Base-by-base conservation (phyloP, 2,888 invertebrate species). In the Lasioglossum leucozonium region DNA sequence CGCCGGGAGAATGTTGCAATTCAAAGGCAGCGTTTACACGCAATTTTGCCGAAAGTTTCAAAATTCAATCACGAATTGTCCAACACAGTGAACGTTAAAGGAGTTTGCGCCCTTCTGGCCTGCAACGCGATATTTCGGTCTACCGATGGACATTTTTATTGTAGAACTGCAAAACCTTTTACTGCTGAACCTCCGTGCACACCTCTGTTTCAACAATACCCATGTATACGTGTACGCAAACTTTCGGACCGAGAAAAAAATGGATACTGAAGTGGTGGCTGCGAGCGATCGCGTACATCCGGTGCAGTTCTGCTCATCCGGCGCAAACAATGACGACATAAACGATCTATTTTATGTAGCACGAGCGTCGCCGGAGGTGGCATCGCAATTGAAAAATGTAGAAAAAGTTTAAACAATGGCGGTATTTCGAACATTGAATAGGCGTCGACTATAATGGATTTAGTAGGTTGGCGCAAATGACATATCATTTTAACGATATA, bases 31-130 rank as follows among this genome's bases (percentile, higher is more conserved):
- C 65, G 16, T 62, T 62, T 37, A 37, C 65, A 67, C 65, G 65
- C 65, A 67, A 67, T 67, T 67, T 67, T 67, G 22, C 34, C 22
- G 22, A 22, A 67, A 67, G 34, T 37, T 67, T 67, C 34, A 37
- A 34, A 37, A 67, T 67, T 67, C 34, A 67, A 62, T 62, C 37
- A 67, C 34, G 34, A 67, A 67, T 67, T 67, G 34, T 67, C 65
- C 34, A 8, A 67, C 65, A 67, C 34, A 8, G 65, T 22, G 65
- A 18, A 67, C 30, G 30, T 18, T 37, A 37, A 34, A 37, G 34
- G 62, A 62, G 62, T 30, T n/a, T 18, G 16, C 4, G 6, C 62
- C 30, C 62, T 62, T 30, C 62, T 3, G 8, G 62, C 4, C 8
- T 30, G 30, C 30, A 62, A 62, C 62, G 62, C 30, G 30, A 62